phyloP scores from a whole-genome alignment of 2,113 vertebrate species.

The Saguinus midas region DNA sequence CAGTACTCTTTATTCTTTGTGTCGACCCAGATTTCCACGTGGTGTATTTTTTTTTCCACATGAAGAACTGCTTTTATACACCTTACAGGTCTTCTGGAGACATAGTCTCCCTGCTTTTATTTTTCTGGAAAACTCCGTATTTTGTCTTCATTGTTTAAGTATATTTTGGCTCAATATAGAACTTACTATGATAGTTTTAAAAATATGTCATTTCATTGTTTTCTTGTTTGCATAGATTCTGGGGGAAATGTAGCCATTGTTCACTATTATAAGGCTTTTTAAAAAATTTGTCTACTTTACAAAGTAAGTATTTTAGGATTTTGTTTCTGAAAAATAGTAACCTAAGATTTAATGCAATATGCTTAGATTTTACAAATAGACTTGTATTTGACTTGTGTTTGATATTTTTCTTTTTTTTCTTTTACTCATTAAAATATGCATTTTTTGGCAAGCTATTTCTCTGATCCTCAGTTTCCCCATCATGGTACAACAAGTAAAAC shows the following conservation, averaged over 20 bases:
- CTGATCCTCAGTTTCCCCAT: background rate
- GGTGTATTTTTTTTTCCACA: background rate
- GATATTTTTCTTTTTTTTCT: background rate
- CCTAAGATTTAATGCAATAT: background rate
- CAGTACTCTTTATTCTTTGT: background rate
- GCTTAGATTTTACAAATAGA: background rate
- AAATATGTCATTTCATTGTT: background rate
- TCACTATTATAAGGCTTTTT: background rate
- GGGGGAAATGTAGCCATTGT: background rate
- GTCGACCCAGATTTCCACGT: background rate
- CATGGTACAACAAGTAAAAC: background rate
- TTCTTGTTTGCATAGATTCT: constrained; percentile 22
- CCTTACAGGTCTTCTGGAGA: background rate
- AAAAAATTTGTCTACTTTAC: background rate
- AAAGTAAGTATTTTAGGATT: constrained; percentile 33
- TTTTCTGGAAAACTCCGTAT: constrained; percentile 9
- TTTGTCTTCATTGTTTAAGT: constrained; percentile 13
- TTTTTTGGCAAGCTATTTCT: background rate
- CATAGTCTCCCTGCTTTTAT: background rate
- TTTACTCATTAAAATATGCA: background rate
- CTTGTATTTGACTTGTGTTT: constrained; percentile 2
- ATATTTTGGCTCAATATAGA: background rate
- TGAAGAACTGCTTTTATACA: background rate
- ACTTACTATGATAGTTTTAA: background rate
- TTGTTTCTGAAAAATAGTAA: constrained; percentile 15